Evolutionary conservation across 2,888 invertebrate genomes (phyloP).

Genomic region (Drosophila kanekoi): DNA sequence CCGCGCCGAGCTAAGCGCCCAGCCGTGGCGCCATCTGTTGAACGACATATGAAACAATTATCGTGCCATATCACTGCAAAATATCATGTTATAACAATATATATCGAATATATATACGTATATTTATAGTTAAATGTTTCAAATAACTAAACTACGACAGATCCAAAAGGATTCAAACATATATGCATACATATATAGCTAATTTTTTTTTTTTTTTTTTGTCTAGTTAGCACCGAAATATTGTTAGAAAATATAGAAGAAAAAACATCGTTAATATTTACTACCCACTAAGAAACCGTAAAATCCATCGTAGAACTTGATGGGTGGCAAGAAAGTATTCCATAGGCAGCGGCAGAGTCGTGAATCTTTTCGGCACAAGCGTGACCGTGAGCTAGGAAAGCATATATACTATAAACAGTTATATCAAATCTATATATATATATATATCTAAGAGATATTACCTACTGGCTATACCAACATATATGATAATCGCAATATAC

Average conservation of each 20-base stretch:
- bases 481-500: slow-evolving; percentile 25
- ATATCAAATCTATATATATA: slow-evolving; percentile 13
- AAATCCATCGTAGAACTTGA: slow-evolving; percentile 11
- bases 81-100: slow-evolving; percentile 61
- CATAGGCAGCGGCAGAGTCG: neutral
- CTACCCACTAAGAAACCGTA: slow-evolving; percentile 31
- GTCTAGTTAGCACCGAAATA: slow-evolving; percentile 51
- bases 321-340: neutral
- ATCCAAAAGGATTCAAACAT: slow-evolving; percentile 26
- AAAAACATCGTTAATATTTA: slow-evolving; percentile 29
- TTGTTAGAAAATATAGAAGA: slow-evolving; percentile 42
- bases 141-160: slow-evolving; percentile 23
- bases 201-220: slow-evolving; percentile 30
- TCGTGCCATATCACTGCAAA: slow-evolving; percentile 77
- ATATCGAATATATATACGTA: slow-evolving; percentile 15
- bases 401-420: slow-evolving; percentile 1
- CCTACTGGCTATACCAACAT: slow-evolving; percentile 10
- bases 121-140: slow-evolving; percentile 26
- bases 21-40: slow-evolving; percentile 7
- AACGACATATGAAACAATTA: slow-evolving; percentile 29
- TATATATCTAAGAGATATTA: slow-evolving; percentile 2
- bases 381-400: neutral
- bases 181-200: slow-evolving; percentile 29
- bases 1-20: slow-evolving; percentile 61
- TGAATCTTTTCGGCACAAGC: too few species aligned